Evolutionary conservation across 2,113 vertebrate genomes (phyloP).

Genomic region (Lophotis ruficrista): DNA sequence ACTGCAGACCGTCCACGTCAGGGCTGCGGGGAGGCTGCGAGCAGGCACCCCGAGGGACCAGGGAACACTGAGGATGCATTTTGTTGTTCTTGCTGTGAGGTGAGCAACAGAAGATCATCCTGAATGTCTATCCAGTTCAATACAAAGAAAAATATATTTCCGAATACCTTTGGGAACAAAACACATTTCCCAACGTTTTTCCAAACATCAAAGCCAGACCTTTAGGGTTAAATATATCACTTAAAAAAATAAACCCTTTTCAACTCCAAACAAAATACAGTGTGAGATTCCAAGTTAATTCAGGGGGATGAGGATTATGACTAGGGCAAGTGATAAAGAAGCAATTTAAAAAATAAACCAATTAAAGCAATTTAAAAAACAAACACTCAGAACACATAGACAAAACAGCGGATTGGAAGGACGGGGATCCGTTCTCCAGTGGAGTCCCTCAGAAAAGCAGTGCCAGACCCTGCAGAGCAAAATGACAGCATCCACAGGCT

Average conservation of each 20-base stretch:
- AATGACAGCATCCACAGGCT: not conserved
- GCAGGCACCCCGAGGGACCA: not conserved
- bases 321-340: not conserved
- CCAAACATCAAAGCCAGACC: not conserved
- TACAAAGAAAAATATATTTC: not conserved
- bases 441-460: not conserved
- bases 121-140: not conserved
- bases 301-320: not conserved
- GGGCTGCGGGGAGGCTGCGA: fast-evolving
- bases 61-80: not conserved
- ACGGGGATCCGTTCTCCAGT: not conserved
- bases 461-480: not conserved
- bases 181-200: not conserved
- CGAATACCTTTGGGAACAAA: not conserved
- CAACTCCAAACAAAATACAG: not conserved
- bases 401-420: not conserved
- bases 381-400: not conserved
- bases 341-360: fast-evolving
- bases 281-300: not conserved
- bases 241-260: not conserved
- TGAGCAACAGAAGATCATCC: not conserved
- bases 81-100: not conserved
- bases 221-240: not conserved
- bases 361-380: not conserved
- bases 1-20: not conserved